Percentiles rank a stretch among this genome's conserved stretches.
These are phyloP conservation scores for Arizona elegans DNA, from an alignment of 2,113 vertebrate species.

Conservation along the genomic window DNA sequence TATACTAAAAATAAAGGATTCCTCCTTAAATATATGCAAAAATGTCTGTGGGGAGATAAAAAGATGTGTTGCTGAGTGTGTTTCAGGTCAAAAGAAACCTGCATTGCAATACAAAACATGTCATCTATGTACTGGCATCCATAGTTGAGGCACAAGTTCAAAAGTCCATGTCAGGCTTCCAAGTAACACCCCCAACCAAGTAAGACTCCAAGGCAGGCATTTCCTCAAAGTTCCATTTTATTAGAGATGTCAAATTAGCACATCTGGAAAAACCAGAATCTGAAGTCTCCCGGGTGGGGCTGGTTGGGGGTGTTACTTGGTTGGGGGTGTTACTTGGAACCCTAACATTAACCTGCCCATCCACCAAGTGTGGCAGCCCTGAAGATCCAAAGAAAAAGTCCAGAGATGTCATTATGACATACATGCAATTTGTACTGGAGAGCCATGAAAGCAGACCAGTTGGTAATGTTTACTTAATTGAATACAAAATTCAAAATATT, in stretches of 20 bases:
- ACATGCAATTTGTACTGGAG: neutral
- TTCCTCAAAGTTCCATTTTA: no score
- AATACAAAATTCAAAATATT: neutral
- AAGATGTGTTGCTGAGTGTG: neutral
- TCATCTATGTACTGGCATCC: neutral
- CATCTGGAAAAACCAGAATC: no score
- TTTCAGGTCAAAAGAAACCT: neutral
- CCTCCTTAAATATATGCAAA: neutral
- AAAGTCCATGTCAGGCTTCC: neutral
- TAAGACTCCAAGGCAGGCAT: no score
- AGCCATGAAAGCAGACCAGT: neutral
- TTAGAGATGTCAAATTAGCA: no score
- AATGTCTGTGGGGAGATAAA: neutral
- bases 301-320: no score
- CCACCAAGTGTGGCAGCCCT: no score
- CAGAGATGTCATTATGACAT: neutral
- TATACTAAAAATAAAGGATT: accelerated
- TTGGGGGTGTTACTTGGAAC: no score
- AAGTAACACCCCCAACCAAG: no score
- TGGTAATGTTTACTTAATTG: neutral
- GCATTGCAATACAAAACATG: neutral
- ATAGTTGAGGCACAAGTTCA: neutral
- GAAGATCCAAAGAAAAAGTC: no score
- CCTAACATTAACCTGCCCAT: no score
- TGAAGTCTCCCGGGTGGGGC: no score